These are phyloP conservation scores for Ispidina lecontei DNA, from an alignment of 2,797 vertebrate genomes.

Conservation along the genomic window DNA sequence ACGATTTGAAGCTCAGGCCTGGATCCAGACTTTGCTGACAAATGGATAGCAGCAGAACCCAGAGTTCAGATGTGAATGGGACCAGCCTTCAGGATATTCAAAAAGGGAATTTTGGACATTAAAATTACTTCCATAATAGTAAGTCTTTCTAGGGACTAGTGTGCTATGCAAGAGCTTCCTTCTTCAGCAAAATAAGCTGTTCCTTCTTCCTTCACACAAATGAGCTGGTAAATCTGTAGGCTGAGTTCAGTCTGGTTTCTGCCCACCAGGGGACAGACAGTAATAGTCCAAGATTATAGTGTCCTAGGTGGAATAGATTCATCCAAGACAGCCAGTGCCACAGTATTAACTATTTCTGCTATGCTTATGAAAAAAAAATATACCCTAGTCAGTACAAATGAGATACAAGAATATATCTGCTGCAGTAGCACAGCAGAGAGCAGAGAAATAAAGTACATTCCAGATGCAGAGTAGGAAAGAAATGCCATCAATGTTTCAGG, in stretches of 20 bases:
- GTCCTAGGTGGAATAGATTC: background rate
- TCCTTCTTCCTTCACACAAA: background rate
- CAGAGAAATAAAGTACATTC: background rate
- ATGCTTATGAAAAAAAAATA: background rate
- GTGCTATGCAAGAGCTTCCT: background rate
- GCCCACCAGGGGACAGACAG: conserved; percentile 27
- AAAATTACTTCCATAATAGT: background rate
- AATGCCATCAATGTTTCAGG: background rate
- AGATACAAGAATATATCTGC: background rate
- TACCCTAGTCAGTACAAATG: background rate
- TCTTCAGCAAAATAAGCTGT: background rate
- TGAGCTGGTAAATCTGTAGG: background rate
- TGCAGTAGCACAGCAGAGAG: background rate
- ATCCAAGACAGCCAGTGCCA: background rate
- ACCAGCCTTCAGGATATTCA: background rate
- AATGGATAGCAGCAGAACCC: background rate
- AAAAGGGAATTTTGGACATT: background rate
- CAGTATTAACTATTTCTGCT: background rate
- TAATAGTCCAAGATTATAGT: background rate
- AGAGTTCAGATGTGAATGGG: background rate
- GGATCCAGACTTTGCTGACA: background rate
- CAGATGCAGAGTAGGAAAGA: background rate
- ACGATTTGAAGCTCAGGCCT: background rate
- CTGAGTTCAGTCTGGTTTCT: background rate
- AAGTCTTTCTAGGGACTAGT: background rate